Percentiles rank a stretch among this genome's conserved stretches.
Conservation (phyloP, 2,113 vertebrate genomes). For the Phylloscopus trochiloides region DNA sequence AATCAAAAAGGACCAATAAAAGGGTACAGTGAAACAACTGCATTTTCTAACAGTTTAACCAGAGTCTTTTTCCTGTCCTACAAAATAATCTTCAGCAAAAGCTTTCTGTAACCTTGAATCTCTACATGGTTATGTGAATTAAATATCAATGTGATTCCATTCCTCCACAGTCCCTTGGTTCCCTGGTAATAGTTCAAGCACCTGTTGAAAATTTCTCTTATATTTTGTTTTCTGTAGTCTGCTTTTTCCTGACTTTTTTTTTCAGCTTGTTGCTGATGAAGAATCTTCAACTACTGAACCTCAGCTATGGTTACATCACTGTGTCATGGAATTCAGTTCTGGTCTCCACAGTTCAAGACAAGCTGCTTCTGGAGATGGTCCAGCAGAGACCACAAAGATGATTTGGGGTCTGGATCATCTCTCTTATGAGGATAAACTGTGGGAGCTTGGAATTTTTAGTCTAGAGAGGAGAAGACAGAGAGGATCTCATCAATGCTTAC, state of each 20-base stretch:
- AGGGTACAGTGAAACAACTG: not conserved
- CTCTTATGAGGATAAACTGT: not conserved
- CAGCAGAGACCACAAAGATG: not conserved
- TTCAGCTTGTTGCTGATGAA: not conserved
- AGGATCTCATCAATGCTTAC: not conserved
- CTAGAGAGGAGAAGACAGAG: not conserved
- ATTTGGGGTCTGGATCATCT: not conserved
- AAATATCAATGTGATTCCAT: accelerated
- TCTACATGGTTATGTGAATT: not conserved
- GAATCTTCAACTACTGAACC: not conserved
- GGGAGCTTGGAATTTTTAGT: not conserved
- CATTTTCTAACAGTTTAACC: not conserved
- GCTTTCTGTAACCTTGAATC: not conserved
- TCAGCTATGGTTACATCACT: not conserved
- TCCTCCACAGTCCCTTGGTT: not conserved
- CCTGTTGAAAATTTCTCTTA: not conserved
- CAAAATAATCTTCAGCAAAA: not conserved
- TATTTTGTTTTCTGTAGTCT: not conserved
- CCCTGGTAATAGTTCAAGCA: not conserved
- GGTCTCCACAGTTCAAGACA: not conserved
- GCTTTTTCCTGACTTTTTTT: not conserved
- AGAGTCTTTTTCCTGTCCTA: not conserved
- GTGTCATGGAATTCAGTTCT: not conserved
- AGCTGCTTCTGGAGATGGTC: not conserved
- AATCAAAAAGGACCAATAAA: not conserved